Conservation (phyloP, 2,888 invertebrate genomes). For the Mycalesis mineus region DNA sequence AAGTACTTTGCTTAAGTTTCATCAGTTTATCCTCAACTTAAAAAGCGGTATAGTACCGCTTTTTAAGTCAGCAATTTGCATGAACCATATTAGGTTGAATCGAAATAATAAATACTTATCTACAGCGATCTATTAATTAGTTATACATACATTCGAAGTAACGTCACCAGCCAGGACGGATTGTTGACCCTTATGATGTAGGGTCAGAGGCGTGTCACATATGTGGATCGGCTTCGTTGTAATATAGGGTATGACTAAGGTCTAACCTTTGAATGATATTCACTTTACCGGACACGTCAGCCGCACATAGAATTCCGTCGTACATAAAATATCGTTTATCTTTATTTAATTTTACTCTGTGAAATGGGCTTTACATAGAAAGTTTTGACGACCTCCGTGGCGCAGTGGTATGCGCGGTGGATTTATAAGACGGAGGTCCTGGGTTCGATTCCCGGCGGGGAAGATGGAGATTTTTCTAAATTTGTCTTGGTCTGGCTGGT, state of each 20-base stretch:
- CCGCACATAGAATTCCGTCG: too few species aligned
- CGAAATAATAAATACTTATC: not conserved
- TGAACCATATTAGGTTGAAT: not conserved
- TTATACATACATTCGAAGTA: conserved; percentile 6
- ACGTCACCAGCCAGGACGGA: conserved; percentile 20
- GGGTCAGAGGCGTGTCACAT: conserved; percentile 20
- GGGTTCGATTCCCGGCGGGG: too few species aligned
- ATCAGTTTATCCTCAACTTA: too few species aligned
- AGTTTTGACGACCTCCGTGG: too few species aligned
- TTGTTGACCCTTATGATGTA: conserved; percentile 19
- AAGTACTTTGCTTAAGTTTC: too few species aligned
- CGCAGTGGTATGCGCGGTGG: too few species aligned
- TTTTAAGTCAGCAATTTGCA: not conserved
- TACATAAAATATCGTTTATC: too few species aligned
- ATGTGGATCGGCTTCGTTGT: conserved; percentile 21
- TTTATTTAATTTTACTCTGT: too few species aligned
- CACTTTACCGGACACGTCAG: not conserved
- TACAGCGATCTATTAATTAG: conserved; percentile 8
- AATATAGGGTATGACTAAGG: conserved; percentile 11
- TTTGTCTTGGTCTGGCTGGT: too few species aligned
- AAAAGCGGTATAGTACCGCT: not conserved
- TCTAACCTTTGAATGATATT: conserved; percentile 12
- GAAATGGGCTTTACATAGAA: too few species aligned
- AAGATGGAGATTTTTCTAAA: too few species aligned
- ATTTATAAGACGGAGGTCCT: too few species aligned